Evolutionary conservation across 2,888 invertebrate species (phyloP).

Genomic region (Euzophera pinguis): DNA sequence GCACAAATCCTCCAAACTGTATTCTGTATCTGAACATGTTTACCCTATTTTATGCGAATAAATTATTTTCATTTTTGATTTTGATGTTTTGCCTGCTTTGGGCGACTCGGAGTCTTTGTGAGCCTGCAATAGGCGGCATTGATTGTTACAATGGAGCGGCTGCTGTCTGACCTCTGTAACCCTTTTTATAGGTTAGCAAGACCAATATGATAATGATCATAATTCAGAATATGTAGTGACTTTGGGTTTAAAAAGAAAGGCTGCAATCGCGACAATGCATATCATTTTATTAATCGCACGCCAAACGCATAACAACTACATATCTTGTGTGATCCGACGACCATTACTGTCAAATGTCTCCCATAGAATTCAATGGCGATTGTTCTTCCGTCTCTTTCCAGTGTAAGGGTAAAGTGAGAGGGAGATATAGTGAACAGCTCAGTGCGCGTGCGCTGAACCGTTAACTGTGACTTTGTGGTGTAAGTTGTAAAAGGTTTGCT

Average conservation of each 20-base stretch:
- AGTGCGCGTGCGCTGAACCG: constrained; percentile 52
- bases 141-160: too few species aligned
- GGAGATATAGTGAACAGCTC: constrained; percentile 37
- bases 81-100: too few species aligned
- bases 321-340: constrained; percentile 25
- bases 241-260: background rate
- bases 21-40: too few species aligned
- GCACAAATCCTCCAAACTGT: too few species aligned
- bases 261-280: background rate
- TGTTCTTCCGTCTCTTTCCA: constrained; percentile 46
- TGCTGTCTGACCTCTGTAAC: too few species aligned
- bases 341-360: constrained; percentile 45
- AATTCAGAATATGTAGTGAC: too few species aligned
- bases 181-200: too few species aligned
- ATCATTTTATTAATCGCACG: background rate
- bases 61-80: too few species aligned
- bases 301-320: background rate
- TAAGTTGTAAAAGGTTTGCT: constrained; percentile 25
- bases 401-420: constrained; percentile 24
- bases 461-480: constrained; percentile 36
- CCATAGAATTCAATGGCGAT: constrained; percentile 57
- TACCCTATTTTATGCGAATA: too few species aligned
- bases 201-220: too few species aligned
- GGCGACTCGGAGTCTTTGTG: too few species aligned
- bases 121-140: too few species aligned